Conservation (phyloP, 2,113 vertebrate genomes). For the Tragulus kanchil region DNA sequence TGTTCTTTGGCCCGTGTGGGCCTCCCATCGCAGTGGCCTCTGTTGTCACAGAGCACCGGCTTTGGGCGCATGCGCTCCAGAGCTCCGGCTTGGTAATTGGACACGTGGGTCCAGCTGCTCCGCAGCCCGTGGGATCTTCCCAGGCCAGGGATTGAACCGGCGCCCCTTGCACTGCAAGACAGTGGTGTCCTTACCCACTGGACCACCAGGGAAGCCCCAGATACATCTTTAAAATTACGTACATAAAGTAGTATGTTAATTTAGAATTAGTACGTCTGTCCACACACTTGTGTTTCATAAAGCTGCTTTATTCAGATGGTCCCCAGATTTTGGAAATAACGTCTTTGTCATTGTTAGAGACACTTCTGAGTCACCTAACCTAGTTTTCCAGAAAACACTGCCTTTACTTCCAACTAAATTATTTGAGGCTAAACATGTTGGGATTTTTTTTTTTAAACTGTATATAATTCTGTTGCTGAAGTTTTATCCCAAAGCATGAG, state of each 20-base stretch:
- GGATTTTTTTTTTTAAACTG: not conserved
- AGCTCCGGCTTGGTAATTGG: no score
- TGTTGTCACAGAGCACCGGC: no score
- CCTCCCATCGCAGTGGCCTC: no score
- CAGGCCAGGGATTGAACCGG: no score
- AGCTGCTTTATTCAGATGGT: not conserved
- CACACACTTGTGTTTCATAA: not conserved
- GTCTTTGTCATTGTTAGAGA: not conserved
- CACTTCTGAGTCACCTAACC: constrained; percentile 4
- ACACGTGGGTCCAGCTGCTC: no score
- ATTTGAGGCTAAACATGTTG: not conserved
- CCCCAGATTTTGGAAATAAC: not conserved
- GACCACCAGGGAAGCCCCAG: not conserved
- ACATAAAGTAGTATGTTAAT: not conserved
- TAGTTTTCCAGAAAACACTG: constrained; percentile 52
- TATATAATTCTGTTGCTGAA: not conserved
- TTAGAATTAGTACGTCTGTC: not conserved
- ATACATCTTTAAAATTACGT: not conserved
- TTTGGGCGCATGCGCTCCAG: no score
- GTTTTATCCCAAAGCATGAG: not conserved
- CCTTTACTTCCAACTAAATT: constrained; percentile 45
- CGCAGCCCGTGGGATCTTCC: no score
- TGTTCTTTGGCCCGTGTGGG: no score
- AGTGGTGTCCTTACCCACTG: no score
- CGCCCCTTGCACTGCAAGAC: no score